These are phyloP conservation scores for Bostrychus sinensis DNA, from an alignment of 2,113 vertebrate genomes.

Conservation along the genomic window DNA sequence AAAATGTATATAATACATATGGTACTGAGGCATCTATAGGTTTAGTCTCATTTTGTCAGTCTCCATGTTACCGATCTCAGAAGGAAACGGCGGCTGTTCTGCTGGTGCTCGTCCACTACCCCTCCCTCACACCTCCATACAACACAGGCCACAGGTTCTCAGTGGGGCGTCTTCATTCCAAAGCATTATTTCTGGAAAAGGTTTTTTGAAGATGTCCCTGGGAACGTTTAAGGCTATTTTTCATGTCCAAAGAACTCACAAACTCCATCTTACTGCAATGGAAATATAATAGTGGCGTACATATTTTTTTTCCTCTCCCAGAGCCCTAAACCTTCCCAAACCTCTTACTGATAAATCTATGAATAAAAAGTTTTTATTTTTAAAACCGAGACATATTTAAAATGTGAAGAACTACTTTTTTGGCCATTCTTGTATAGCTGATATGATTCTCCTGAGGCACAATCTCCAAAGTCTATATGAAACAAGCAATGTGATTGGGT, in stretches of 20 bases:
- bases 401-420: slow-evolving; percentile 67
- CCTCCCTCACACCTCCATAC: slow-evolving; percentile 69
- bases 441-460: slow-evolving; percentile 67
- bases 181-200: slow-evolving; percentile 79
- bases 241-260: slow-evolving; percentile 80
- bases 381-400: slow-evolving; percentile 73
- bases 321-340: slow-evolving; percentile 20
- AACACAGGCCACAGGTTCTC: slow-evolving; percentile 68
- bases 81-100: slow-evolving; percentile 75
- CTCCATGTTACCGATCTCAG: slow-evolving; percentile 75
- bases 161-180: slow-evolving; percentile 81
- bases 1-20: slow-evolving; percentile 84
- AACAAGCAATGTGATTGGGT: slow-evolving; percentile 70
- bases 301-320: slow-evolving; percentile 20
- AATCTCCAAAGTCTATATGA: slow-evolving; percentile 71
- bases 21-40: slow-evolving; percentile 78
- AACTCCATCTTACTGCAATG: slow-evolving; percentile 67
- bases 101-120: slow-evolving; percentile 61
- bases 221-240: slow-evolving; percentile 65
- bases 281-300: slow-evolving; percentile 66
- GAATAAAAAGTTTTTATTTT: slow-evolving; percentile 46
- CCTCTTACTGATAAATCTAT: slow-evolving; percentile 54
- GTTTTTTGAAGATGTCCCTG: slow-evolving; percentile 77
- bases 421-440: slow-evolving; percentile 70
- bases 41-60: slow-evolving; percentile 75